Evolutionary conservation across 2,797 vertebrate genomes (phyloP).

Genomic region (Taenioides sp.): DNA sequence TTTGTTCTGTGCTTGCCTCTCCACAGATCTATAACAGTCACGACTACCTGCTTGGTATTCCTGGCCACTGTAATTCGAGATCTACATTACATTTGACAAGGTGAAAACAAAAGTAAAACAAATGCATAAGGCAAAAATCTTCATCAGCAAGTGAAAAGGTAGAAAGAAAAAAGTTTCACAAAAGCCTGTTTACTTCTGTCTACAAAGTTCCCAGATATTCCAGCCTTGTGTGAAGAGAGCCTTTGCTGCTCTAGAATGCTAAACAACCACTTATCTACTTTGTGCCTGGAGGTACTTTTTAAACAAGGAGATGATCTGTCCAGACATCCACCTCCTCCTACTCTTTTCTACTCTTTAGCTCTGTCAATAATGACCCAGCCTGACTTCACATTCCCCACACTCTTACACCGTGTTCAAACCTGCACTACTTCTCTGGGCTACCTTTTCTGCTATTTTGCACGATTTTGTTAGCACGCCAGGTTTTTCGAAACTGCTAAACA

Average conservation of each 20-base stretch:
- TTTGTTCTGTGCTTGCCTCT: no score
- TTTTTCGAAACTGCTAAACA: not conserved
- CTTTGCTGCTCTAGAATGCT: not conserved
- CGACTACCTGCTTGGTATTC: no score
- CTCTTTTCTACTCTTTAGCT: not conserved
- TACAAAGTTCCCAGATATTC: not conserved
- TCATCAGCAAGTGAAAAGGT: no score
- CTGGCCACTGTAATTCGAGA: no score
- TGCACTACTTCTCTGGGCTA: not conserved
- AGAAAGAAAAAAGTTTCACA: not conserved
- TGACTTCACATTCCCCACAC: constrained; percentile 5
- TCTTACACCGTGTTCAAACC: not conserved
- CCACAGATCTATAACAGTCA: no score
- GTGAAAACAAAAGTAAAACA: no score
- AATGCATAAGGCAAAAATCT: no score
- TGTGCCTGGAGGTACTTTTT: constrained; percentile 9
- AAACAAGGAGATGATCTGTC: constrained; percentile 15
- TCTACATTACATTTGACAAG: no score
- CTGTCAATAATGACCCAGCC: constrained; percentile 17
- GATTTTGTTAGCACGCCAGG: not conserved
- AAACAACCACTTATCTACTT: constrained; percentile 5
- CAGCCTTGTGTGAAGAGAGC: not conserved
- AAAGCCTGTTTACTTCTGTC: not conserved
- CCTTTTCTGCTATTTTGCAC: not conserved
- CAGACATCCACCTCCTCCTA: not conserved